Conservation (phyloP, 2,113 vertebrate genomes). For the Lucifuga dentata region DNA sequence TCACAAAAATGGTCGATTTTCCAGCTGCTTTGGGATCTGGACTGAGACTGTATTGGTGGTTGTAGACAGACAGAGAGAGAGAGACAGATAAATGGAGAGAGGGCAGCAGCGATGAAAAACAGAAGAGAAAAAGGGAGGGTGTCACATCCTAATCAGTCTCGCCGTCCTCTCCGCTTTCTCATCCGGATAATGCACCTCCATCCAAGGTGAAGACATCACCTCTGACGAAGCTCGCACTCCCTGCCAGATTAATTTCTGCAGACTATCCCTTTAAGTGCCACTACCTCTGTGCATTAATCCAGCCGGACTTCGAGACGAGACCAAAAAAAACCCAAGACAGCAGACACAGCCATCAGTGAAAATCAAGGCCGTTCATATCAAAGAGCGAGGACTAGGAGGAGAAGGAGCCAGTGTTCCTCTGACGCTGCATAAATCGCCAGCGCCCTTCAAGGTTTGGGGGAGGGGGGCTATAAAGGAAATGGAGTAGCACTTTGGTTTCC, state of each 20-base stretch:
- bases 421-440: conserved; percentile 25
- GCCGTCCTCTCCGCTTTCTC: conserved; percentile 43
- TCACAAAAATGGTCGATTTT: too few species aligned
- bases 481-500: conserved; percentile 12
- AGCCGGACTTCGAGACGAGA: conserved; percentile 15
- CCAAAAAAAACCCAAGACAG: conserved; percentile 4
- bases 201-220: conserved; percentile 67
- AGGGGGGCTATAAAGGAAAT: background rate
- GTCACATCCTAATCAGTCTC: conserved; percentile 33
- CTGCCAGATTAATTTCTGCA: conserved; percentile 59
- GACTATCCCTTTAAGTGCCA: conserved; percentile 54
- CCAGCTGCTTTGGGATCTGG: too few species aligned
- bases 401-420: background rate
- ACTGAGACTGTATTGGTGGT: too few species aligned
- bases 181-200: conserved; percentile 65
- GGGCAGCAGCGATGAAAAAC: background rate
- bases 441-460: conserved; percentile 2
- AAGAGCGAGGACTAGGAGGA: background rate
- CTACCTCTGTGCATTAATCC: conserved; percentile 34
- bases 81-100: background rate
- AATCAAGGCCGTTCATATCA: background rate
- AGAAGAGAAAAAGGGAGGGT: background rate
- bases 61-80: background rate
- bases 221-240: conserved; percentile 30
- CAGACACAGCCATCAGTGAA: conserved; percentile 19